phyloP scores from a whole-genome alignment of 2,888 invertebrate species.

The Galeruca laticollis region DNA sequence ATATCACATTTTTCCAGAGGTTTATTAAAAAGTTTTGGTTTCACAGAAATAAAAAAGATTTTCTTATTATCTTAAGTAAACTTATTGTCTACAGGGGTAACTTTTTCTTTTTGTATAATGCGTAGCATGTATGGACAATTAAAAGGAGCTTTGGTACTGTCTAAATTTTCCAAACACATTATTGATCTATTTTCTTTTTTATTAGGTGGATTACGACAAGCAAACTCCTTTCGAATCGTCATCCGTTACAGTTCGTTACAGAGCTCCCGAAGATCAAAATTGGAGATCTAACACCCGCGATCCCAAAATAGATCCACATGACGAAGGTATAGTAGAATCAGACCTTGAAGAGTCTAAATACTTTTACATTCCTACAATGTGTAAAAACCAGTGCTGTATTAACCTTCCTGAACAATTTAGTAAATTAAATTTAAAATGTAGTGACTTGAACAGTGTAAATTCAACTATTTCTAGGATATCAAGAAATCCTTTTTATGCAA shows the following conservation, averaged over 20 bases:
- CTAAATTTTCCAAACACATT: not conserved
- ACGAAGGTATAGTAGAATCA: conserved; percentile 21
- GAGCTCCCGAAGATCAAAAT: not conserved
- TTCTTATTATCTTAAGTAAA: no score
- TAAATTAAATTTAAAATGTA: conserved; percentile 14
- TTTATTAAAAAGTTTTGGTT: no score
- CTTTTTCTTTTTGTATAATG: no score
- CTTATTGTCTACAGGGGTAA: no score
- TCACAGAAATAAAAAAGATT: no score
- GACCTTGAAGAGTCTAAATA: conserved; percentile 2
- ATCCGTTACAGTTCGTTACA: conserved; percentile 29
- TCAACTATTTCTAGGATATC: conserved; percentile 14
- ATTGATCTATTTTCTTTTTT: not conserved
- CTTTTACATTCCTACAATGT: conserved; percentile 24
- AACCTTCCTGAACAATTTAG: conserved; percentile 14
- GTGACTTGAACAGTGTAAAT: no score
- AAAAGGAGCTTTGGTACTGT: no score
- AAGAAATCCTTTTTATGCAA: conserved; percentile 26
- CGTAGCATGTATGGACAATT: no score
- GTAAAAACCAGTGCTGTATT: conserved; percentile 31
- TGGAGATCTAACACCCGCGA: conserved; percentile 19
- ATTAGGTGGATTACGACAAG: conserved; percentile 47
- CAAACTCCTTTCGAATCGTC: conserved; percentile 31
- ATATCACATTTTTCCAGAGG: no score
- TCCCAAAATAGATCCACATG: not conserved